Evolutionary conservation across 1,140 invertebrate genomes (phyloP), one percentile per base, ranked within the genome.

Genomic region (Drosophila subpulchrella): DNA sequence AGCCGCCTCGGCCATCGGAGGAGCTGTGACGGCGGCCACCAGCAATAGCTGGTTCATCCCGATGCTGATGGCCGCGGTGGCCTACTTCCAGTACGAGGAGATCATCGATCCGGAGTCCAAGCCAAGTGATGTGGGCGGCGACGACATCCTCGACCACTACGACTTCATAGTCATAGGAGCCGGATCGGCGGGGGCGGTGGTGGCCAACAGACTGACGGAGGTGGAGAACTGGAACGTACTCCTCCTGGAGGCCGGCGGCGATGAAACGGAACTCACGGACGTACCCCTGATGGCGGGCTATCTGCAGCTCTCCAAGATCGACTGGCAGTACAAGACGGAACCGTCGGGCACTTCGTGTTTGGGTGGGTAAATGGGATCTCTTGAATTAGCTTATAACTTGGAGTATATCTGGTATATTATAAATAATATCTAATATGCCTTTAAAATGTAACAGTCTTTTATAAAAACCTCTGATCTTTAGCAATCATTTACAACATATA

Each of bases 251-350:
- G 97, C 97, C 4, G 98, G 98, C 0, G 97, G 96, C 5, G 96
- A 98, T 92, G 98, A 98, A 92, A 97, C 96, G 0, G 96, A 97
- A 89, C 96, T 98, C 72, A 97, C 97, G 0, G 97, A 97, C 80
- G 96, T 98, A 0, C 97, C 97, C 2, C 92, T 97, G 1, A 94
- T 98, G 70, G 97, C 97, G 0, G 97, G 96, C 1, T 98, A 97
- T 82, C 92, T 98, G 6, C 97, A 98, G 90, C 93, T 97, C 7
- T 97, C 96, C 61, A 95, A 97, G 88, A 92, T 98, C 11, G 97
- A 98, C 90, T 99, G 98, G 98, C 95, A 97, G 82, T 98, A 98
- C 90, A 97, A 97, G 91, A 98, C 97, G 3, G 97, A 98, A 91
- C 97, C 97, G 0, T 96, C 97, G 91, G 95, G 95, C 55, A 95